Conservation (phyloP, 2,113 vertebrate species). For the Mastomys natalensis region DNA sequence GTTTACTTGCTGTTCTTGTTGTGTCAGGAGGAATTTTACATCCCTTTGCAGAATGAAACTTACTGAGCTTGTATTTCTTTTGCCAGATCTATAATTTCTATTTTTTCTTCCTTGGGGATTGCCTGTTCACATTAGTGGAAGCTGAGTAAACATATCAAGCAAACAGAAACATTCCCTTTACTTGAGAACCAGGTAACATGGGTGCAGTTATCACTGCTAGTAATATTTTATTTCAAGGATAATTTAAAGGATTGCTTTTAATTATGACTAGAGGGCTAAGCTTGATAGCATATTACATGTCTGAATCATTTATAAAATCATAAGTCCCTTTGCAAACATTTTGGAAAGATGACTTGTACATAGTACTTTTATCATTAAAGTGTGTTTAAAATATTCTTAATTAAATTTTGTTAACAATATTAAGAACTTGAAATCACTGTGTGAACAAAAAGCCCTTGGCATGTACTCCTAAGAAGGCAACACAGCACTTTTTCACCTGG, state of each 20-base stretch:
- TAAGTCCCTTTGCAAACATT: constrained; percentile 54
- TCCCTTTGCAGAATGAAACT: constrained; percentile 62
- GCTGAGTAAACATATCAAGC: constrained; percentile 55
- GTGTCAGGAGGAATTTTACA: constrained; percentile 62
- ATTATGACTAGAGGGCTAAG: constrained; percentile 47
- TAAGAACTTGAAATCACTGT: constrained; percentile 56
- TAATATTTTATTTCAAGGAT: constrained; percentile 45
- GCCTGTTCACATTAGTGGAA: constrained; percentile 43
- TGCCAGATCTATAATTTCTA: constrained; percentile 4
- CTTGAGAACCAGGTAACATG: constrained; percentile 43
- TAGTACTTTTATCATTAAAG: constrained; percentile 38
- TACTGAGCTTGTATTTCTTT: constrained; percentile 56
- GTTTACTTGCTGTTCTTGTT: constrained; percentile 36
- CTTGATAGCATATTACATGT: constrained; percentile 1
- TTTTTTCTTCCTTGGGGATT: constrained; percentile 32
- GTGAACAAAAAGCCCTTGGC: constrained; percentile 10
- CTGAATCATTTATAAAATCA: constrained; percentile 54
- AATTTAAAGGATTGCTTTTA: constrained; percentile 66
- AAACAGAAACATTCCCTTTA: constrained; percentile 19
- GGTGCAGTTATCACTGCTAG: constrained; percentile 32
- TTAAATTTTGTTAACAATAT: constrained; percentile 45
- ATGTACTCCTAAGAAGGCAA: constrained; percentile 35
- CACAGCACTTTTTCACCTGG: constrained; percentile 49
- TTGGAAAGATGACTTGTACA: constrained; percentile 39
- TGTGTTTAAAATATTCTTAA: constrained; percentile 29